phyloP scores from a whole-genome alignment of 2,797 vertebrate genomes.

The Syngnathus acus region DNA sequence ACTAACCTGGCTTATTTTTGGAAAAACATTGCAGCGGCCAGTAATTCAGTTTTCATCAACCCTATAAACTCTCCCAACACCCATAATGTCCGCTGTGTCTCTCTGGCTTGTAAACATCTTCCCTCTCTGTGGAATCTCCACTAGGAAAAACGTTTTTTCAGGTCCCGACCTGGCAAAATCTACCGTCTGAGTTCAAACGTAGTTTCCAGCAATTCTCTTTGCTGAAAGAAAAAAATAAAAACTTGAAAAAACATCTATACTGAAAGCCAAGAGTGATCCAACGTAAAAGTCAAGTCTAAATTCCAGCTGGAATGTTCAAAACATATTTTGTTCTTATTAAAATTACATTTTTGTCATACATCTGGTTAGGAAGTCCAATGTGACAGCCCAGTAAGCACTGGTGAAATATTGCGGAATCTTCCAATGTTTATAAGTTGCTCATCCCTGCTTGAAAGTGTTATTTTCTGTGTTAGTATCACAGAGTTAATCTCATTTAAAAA shows the following conservation, averaged over 20 bases:
- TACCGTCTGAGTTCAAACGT: not conserved
- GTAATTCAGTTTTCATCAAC: not conserved
- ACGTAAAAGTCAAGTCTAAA: not conserved
- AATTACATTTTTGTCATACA: too few species aligned
- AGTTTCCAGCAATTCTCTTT: not conserved
- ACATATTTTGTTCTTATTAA: too few species aligned
- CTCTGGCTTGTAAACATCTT: not conserved
- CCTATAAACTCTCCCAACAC: not conserved
- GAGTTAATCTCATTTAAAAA: not conserved
- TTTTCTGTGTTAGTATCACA: not conserved
- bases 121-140: not conserved
- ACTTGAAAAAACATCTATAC: not conserved
- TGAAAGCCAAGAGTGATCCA: not conserved
- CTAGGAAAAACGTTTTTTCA: not conserved
- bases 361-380: too few species aligned
- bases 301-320: not conserved
- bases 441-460: not conserved
- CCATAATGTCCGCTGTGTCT: too few species aligned
- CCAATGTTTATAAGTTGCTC: too few species aligned
- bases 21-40: not conserved
- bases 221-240: not conserved
- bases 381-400: too few species aligned
- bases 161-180: not conserved
- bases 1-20: not conserved
- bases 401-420: too few species aligned